Evolutionary conservation across 2,797 vertebrate genomes (phyloP).

Genomic region (Paguma larvata): DNA sequence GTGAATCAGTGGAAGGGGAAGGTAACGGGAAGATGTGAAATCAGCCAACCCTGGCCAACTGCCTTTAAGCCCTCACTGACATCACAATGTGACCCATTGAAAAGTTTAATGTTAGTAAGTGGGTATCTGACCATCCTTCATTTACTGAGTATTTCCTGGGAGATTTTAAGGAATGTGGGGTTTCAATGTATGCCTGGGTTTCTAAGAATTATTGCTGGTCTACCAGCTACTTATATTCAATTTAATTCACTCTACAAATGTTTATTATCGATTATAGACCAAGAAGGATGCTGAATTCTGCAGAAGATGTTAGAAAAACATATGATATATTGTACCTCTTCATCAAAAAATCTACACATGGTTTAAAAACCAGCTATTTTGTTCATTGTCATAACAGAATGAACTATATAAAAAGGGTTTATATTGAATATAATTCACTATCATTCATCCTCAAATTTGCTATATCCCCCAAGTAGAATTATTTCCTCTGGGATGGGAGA

Average conservation of each 20-base stretch:
- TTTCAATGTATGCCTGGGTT: neutral
- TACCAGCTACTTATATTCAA: neutral
- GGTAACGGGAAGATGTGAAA: constrained; percentile 29
- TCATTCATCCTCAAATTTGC: neutral
- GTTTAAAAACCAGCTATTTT: neutral
- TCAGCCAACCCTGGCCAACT: neutral
- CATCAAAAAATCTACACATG: neutral
- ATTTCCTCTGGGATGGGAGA: neutral
- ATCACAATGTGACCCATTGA: neutral
- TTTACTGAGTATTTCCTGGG: neutral
- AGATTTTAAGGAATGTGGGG: neutral
- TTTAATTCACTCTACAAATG: neutral
- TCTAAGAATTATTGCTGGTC: neutral
- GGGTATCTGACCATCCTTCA: neutral
- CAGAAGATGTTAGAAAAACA: neutral
- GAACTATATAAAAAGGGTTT: neutral
- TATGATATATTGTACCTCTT: neutral
- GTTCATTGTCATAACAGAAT: neutral
- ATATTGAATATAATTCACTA: neutral
- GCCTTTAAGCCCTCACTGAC: neutral
- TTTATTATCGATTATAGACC: neutral
- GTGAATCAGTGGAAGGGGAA: neutral
- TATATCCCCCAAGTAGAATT: neutral
- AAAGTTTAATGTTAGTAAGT: neutral
- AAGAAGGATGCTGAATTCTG: neutral